Percentiles rank a stretch among this genome's conserved stretches.
These are phyloP conservation scores for Ptilorrhoa leucosticta DNA, from an alignment of 2,113 vertebrate species.

Conservation along the genomic window DNA sequence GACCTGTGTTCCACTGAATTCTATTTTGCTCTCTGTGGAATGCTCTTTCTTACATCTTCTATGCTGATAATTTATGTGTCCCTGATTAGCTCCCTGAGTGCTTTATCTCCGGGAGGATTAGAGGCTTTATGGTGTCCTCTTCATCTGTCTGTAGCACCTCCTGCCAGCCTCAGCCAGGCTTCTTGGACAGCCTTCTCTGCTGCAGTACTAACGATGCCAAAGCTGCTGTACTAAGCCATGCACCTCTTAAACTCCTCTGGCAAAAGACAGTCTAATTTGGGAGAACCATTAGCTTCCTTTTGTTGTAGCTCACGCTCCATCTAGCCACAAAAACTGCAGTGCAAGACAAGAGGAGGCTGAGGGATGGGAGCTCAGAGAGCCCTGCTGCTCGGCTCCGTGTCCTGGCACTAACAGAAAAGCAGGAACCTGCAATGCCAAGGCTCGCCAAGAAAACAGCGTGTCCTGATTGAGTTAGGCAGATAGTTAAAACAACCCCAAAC, in stretches of 20 bases:
- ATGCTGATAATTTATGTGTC: background rate
- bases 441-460: background rate
- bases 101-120: background rate
- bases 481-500: background rate
- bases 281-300: background rate
- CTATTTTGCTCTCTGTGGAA: background rate
- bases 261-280: slow-evolving; percentile 2
- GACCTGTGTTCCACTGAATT: background rate
- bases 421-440: background rate
- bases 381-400: background rate
- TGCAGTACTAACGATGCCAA: background rate
- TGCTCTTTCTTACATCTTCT: background rate
- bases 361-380: background rate
- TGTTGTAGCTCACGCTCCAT: background rate
- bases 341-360: background rate
- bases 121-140: background rate
- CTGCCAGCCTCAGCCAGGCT: background rate
- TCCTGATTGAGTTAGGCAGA: background rate
- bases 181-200: background rate
- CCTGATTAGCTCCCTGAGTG: background rate
- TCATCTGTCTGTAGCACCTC: background rate
- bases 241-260: background rate
- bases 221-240: background rate
- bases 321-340: background rate
- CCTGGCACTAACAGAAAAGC: background rate